Evolutionary conservation across 2,797 vertebrate genomes (phyloP).

Genomic region (Trematomus bernacchii): DNA sequence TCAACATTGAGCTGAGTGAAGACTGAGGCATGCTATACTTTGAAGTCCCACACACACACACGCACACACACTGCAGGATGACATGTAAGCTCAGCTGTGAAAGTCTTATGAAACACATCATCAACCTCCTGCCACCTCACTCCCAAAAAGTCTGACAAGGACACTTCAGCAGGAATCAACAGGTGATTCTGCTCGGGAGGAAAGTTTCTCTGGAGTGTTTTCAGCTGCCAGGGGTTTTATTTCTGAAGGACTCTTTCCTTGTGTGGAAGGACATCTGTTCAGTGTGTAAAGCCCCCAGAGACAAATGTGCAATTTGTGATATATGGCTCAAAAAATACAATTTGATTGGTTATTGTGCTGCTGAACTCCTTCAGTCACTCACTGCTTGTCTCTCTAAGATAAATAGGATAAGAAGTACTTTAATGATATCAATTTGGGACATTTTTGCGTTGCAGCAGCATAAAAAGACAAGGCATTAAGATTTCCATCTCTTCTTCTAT

Average conservation of each 20-base stretch:
- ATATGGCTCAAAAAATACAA: too few relatives aligned
- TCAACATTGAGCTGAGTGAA: slow-evolving; percentile 80
- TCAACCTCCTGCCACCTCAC: not conserved
- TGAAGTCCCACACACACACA: slow-evolving; percentile 65
- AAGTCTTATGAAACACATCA: not conserved
- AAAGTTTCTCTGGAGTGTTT: not conserved
- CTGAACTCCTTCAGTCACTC: too few relatives aligned
- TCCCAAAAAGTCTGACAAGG: slow-evolving; percentile 2
- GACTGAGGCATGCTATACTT: slow-evolving; percentile 76
- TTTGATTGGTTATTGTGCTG: too few relatives aligned
- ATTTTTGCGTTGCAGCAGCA: too few relatives aligned
- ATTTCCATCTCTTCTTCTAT: too few relatives aligned
- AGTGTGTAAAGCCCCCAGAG: too few relatives aligned
- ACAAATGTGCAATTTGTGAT: too few relatives aligned
- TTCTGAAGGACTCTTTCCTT: not conserved
- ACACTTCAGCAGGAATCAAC: slow-evolving; percentile 25
- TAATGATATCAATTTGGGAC: too few relatives aligned
- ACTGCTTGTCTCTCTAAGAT: too few relatives aligned
- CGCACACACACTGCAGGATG: not conserved
- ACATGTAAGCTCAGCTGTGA: slow-evolving; percentile 1
- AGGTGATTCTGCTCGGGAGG: slow-evolving; percentile 8
- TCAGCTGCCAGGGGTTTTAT: slow-evolving; percentile 2
- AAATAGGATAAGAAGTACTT: too few relatives aligned
- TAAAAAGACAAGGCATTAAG: too few relatives aligned
- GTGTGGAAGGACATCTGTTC: too few relatives aligned